Evolutionary conservation across 2,797 vertebrate species (phyloP), one percentile per base, ranked within the genome.

Genomic region (Aphelocoma californica): DNA sequence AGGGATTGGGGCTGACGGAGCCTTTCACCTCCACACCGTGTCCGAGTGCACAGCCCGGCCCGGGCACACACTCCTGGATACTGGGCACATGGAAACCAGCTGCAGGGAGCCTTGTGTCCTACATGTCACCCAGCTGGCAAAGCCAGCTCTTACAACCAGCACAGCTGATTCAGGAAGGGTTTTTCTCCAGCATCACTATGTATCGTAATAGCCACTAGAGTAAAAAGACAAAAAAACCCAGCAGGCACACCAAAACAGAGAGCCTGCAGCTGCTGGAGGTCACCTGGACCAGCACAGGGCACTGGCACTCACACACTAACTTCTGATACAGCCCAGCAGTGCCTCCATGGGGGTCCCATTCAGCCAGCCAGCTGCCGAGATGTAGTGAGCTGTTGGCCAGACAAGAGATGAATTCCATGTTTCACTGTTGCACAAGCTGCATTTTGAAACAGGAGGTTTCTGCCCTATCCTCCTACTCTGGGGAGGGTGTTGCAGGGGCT

Each of bases 1-100:
- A 91, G 93, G 93, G 91, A 96, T 94, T 94, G 87, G 80, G 67
- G 89, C 51, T 95, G 81, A 93, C 7, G 2, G 85, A 96, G 85
- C 92, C 95, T 81, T 93, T 93, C 92, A 94, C 87, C 95, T 92
- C 80, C 29, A 32, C 14, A 1, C 45, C 1, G 2, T 10, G 70
- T 44, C 87, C 3, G 1, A 73, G 75, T 1, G 13, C 16, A 3
- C 21, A 36, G 69, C 57, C 42, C 29, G 1, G 58, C 44, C 60
- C 0, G 0, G 67, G 36, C 74, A 81, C 66, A 28, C 18, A 2
- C 71, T 56, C 14, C 24, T n/a, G 31, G 51, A 24, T 8, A 15
- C 32, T 0, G 4, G 72, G 44, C 74, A 40, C 1, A 0, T 5
- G 7, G 60, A 25, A 69, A 58, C 0, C 1, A 14, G 20, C 66